These are phyloP conservation scores for Arrhopalites spinosus DNA, from an alignment of 2,888 invertebrate species.

Conservation along the genomic window DNA sequence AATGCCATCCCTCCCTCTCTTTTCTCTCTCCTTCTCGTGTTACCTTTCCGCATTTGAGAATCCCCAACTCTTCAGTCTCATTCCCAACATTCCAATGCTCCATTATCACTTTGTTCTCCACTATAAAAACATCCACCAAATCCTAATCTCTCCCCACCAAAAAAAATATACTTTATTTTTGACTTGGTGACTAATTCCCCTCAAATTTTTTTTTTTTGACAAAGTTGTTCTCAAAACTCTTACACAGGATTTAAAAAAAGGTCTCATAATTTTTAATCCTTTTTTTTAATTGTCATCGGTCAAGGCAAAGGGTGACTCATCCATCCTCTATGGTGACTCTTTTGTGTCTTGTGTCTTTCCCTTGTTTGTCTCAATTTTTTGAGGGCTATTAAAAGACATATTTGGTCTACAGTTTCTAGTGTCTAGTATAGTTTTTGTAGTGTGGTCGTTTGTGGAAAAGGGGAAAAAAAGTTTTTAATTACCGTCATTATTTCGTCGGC, in stretches of 20 bases:
- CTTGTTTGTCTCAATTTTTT: too few relatives aligned
- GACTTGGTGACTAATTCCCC: not conserved
- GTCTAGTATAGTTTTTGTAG: too few relatives aligned
- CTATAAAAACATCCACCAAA: not conserved
- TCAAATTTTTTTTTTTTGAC: not conserved
- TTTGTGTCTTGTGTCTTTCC: too few relatives aligned
- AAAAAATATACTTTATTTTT: not conserved
- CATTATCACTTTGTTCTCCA: not conserved
- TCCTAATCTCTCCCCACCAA: not conserved
- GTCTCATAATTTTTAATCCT: not conserved
- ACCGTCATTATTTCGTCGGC: not conserved
- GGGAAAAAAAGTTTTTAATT: not conserved
- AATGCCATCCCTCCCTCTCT: slow-evolving; percentile 28
- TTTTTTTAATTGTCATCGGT: not conserved
- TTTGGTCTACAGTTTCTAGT: too few relatives aligned
- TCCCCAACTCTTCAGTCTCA: slow-evolving; percentile 30
- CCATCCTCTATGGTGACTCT: too few relatives aligned
- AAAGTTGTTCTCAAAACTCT: not conserved
- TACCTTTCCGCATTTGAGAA: slow-evolving; percentile 25
- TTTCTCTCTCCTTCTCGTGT: slow-evolving; percentile 16
- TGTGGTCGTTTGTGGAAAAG: too few relatives aligned
- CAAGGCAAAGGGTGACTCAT: too few relatives aligned
- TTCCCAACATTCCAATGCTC: slow-evolving; percentile 38
- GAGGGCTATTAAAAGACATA: too few relatives aligned
- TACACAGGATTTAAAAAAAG: not conserved